Conservation (phyloP, 2,888 invertebrate genomes). For the Epinotia brunnichana region DNA sequence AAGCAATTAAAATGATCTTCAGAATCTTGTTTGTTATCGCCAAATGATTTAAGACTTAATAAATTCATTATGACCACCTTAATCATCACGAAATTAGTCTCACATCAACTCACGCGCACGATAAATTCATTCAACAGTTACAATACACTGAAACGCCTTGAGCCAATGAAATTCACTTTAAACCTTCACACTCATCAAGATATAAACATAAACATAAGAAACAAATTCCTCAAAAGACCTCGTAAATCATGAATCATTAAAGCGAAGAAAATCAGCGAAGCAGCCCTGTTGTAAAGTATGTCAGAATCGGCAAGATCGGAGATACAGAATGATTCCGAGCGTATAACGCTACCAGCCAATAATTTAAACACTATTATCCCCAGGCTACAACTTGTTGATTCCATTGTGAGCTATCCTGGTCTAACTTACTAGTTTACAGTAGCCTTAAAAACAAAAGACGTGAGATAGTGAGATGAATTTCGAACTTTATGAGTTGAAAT, state of each 20-base stretch:
- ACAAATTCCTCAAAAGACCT: slow-evolving; percentile 56
- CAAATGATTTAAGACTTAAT: slow-evolving; percentile 30
- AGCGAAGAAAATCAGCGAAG: slow-evolving; percentile 60
- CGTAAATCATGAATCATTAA: slow-evolving; percentile 72
- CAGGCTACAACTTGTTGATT: slow-evolving; percentile 68
- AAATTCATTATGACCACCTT: slow-evolving; percentile 33
- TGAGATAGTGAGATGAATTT: slow-evolving; percentile 52
- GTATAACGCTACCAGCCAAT: slow-evolving; percentile 70
- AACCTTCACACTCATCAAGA: slow-evolving; percentile 45
- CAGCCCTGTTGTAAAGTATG: slow-evolving; percentile 71
- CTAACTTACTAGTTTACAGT: slow-evolving; percentile 58
- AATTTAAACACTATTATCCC: slow-evolving; percentile 65
- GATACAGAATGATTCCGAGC: slow-evolving; percentile 72
- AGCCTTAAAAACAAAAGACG: slow-evolving; percentile 62
- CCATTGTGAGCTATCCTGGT: slow-evolving; percentile 65
- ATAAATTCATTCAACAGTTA: slow-evolving; percentile 39
- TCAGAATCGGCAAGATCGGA: slow-evolving; percentile 71
- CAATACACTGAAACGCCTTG: slow-evolving; percentile 31
- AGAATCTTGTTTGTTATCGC: slow-evolving; percentile 33
- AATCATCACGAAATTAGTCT: slow-evolving; percentile 37
- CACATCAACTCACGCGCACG: slow-evolving; percentile 17
- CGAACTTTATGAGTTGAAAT: slow-evolving; percentile 59
- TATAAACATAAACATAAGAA: slow-evolving; percentile 45
- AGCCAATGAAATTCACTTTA: slow-evolving; percentile 46
- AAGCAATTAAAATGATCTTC: slow-evolving; percentile 18